A percentile compares a stretch with the other conserved stretches of the same genome.
Evolutionary conservation across 1,140 invertebrate species (phyloP).

Genomic region (Ooceraea biroi): DNA sequence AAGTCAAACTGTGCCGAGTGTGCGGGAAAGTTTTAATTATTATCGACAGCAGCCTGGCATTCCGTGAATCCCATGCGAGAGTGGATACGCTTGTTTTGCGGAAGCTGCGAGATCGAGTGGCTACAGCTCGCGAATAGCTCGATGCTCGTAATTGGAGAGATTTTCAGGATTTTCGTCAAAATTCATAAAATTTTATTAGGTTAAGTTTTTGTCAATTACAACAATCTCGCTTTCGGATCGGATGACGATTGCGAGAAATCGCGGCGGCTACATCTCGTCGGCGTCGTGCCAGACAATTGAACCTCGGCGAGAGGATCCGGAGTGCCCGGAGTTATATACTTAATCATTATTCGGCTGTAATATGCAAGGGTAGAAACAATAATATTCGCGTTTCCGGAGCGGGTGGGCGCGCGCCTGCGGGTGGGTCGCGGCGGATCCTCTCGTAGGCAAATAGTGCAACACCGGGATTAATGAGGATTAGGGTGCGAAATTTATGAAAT

Average conservation of each 20-base stretch:
- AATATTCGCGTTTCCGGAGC: slow-evolving; percentile 79
- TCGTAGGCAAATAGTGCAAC: slow-evolving; percentile 83
- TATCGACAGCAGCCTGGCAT: slow-evolving; percentile 28
- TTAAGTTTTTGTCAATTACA: slow-evolving; percentile 10
- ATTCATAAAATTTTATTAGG: slow-evolving; percentile 29
- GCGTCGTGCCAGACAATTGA: slow-evolving; percentile 67
- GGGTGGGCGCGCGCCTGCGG: slow-evolving; percentile 54
- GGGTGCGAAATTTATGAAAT: slow-evolving; percentile 81
- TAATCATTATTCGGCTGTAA: slow-evolving; percentile 84
- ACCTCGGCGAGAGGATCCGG: slow-evolving; percentile 62
- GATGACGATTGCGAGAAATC: slow-evolving; percentile 1
- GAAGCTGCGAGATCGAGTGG: slow-evolving; percentile 11
- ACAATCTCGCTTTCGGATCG: not conserved
- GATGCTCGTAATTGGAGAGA: slow-evolving; percentile 16
- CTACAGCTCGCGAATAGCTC: too few species aligned
- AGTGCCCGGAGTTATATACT: slow-evolving; percentile 77
- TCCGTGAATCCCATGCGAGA: slow-evolving; percentile 30
- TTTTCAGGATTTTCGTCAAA: too few species aligned
- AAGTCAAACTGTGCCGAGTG: slow-evolving; percentile 60
- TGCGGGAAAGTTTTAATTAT: slow-evolving; percentile 65
- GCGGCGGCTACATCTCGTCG: not conserved
- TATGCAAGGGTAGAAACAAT: slow-evolving; percentile 86
- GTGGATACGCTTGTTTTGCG: slow-evolving; percentile 32
- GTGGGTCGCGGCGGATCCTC: slow-evolving; percentile 58
- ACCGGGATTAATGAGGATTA: slow-evolving; percentile 84